Evolutionary conservation across 2,888 invertebrate genomes (phyloP).

Genomic region (Amiota mariae): DNA sequence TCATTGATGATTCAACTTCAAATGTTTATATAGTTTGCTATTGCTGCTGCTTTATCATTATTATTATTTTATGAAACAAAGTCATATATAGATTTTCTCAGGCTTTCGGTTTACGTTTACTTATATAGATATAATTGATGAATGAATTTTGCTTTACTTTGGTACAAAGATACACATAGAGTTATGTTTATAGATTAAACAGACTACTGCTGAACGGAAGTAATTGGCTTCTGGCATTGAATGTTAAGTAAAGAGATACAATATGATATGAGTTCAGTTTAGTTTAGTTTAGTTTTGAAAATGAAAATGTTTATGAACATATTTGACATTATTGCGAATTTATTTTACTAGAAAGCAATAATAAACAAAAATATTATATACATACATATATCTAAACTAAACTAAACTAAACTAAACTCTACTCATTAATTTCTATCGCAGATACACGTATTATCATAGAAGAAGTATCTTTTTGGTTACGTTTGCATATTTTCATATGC

Average conservation of each 20-base stretch:
- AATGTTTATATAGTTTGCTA: too few relatives aligned
- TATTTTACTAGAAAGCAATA: neutral
- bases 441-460: neutral
- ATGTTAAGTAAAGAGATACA: neutral
- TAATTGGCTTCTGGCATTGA: neutral
- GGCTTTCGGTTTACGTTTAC: too few relatives aligned
- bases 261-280: neutral
- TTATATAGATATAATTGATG: too few relatives aligned
- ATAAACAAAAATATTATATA: neutral
- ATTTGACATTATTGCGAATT: neutral
- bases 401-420: neutral
- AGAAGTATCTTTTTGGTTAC: conserved; percentile 7
- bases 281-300: neutral
- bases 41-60: too few relatives aligned
- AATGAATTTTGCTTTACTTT: too few relatives aligned
- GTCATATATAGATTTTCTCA: too few relatives aligned
- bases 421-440: neutral
- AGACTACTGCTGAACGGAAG: neutral
- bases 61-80: too few relatives aligned
- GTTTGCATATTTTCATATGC: conserved; percentile 35
- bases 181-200: too few relatives aligned
- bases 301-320: conserved; percentile 3
- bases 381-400: neutral
- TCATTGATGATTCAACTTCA: too few relatives aligned
- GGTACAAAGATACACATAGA: too few relatives aligned